Percentiles rank a stretch among this genome's conserved stretches.
Conservation (phyloP, 2,113 vertebrate species). For the Anhinga rufa region DNA sequence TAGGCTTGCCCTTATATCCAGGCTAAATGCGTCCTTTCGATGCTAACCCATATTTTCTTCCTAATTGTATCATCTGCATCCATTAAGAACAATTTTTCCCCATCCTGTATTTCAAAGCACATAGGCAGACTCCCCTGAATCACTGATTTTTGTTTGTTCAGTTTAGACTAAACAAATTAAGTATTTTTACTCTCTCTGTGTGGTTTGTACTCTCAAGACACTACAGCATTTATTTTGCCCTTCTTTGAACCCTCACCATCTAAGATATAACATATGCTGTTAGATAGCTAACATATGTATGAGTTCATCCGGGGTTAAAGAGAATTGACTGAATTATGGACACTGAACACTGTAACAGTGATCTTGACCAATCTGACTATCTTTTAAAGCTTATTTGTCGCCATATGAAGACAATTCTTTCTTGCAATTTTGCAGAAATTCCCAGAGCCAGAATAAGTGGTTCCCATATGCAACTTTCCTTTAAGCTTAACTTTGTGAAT, state of each 20-base stretch:
- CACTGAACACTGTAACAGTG: neutral
- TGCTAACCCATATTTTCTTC: neutral
- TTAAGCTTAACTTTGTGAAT: neutral
- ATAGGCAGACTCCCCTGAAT: neutral
- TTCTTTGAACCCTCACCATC: constrained; percentile 16
- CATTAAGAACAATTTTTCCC: constrained; percentile 2
- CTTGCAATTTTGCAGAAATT: neutral
- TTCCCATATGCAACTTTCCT: neutral
- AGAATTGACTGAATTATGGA: neutral
- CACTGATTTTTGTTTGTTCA: constrained; percentile 10
- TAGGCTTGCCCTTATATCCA: constrained; percentile 15
- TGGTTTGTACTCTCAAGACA: neutral
- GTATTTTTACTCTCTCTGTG: neutral
- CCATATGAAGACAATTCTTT: neutral
- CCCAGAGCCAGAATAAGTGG: neutral
- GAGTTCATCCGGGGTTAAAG: constrained; percentile 22
- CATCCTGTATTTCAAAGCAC: neutral
- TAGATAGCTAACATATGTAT: constrained; percentile 19
- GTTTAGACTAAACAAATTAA: constrained; percentile 11
- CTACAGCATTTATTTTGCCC: neutral
- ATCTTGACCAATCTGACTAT: neutral
- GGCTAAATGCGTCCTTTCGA: neutral
- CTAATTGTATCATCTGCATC: neutral
- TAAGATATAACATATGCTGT: constrained; percentile 9
- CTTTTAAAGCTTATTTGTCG: neutral